Evolutionary conservation across 1,140 invertebrate genomes (phyloP).

Genomic region (Drosophila pruinosa): DNA sequence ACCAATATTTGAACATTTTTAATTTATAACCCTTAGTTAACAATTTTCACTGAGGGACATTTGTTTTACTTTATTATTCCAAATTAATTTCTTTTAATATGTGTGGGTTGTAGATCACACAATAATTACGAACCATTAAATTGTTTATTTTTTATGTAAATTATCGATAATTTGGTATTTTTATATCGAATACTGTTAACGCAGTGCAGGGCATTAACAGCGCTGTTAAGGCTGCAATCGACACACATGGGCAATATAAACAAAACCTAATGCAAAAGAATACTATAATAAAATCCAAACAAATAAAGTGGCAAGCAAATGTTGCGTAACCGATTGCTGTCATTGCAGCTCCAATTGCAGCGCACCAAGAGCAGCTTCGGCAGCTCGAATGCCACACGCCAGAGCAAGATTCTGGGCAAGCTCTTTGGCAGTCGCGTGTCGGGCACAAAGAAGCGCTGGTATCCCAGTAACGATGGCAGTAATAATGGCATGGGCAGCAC

Average conservation of each 20-base stretch:
- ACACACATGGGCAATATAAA: not conserved
- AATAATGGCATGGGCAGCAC: not conserved
- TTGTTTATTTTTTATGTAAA: not conserved
- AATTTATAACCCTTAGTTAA: no score
- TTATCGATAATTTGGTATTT: not conserved
- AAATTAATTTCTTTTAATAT: no score
- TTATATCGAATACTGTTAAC: not conserved
- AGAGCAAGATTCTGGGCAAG: constrained; percentile 67
- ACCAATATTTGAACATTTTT: no score
- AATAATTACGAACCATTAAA: no score
- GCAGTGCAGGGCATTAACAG: not conserved
- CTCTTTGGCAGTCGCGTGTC: constrained; percentile 62
- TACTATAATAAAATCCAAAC: constrained; percentile 1
- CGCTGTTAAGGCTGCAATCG: not conserved
- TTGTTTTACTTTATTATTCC: no score
- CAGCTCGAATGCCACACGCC: constrained; percentile 33
- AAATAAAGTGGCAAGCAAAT: constrained; percentile 20
- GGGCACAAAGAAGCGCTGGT: constrained; percentile 71
- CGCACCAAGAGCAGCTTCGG: constrained; percentile 20
- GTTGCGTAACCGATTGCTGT: constrained; percentile 29
- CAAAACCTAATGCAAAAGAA: constrained; percentile 6
- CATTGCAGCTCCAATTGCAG: constrained; percentile 2
- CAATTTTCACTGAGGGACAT: no score
- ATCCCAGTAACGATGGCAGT: constrained; percentile 37
- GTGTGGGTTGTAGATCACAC: no score